Evolutionary conservation across 2,888 invertebrate species (phyloP).

Genomic region (Orthosia cruda): DNA sequence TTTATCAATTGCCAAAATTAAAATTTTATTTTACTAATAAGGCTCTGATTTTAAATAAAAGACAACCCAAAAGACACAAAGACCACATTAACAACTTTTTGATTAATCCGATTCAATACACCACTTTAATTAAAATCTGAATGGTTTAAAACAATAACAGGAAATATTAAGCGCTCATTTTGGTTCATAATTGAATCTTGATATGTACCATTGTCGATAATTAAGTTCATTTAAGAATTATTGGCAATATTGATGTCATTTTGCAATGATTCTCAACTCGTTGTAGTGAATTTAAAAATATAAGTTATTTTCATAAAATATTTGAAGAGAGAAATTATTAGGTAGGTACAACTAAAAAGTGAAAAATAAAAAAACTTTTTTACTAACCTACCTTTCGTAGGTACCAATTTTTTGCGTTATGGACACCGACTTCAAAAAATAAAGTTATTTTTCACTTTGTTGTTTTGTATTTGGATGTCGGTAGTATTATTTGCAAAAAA

Average conservation of each 20-base stretch:
- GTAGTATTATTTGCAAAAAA: too few relatives aligned
- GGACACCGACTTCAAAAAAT: too few relatives aligned
- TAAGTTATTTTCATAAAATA: background rate
- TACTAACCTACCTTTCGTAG: too few relatives aligned
- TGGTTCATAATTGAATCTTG: slow-evolving; percentile 27
- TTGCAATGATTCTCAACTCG: background rate
- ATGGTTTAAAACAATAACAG: slow-evolving; percentile 29
- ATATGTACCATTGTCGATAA: slow-evolving; percentile 10
- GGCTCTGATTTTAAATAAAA: background rate
- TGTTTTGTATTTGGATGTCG: too few relatives aligned
- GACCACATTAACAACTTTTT: background rate
- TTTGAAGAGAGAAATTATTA: background rate
- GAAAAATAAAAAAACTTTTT: too few relatives aligned
- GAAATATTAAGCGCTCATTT: slow-evolving; percentile 23
- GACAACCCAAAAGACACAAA: background rate
- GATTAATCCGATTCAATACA: slow-evolving; percentile 8
- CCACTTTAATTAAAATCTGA: slow-evolving; percentile 30
- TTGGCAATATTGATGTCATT: slow-evolving; percentile 10
- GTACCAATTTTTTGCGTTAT: too few relatives aligned
- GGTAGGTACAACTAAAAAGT: too few relatives aligned
- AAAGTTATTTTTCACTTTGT: too few relatives aligned
- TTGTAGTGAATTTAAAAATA: background rate
- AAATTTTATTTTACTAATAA: background rate
- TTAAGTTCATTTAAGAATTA: slow-evolving; percentile 14
- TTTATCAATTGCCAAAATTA: too few relatives aligned